phyloP scores from a whole-genome alignment of 2,888 invertebrate genomes.

The Cryptus viduatorius region DNA sequence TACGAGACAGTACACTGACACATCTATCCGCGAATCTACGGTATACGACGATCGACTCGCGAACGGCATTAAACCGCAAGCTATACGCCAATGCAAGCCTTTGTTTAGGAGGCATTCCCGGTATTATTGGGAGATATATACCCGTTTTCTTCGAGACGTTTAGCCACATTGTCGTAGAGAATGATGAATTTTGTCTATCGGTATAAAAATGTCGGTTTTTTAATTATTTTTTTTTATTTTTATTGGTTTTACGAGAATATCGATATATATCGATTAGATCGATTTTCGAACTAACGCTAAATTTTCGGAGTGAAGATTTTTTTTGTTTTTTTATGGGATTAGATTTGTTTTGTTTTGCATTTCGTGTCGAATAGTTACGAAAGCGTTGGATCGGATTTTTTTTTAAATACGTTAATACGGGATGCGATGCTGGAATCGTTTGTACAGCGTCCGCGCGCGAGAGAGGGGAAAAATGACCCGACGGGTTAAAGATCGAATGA shows the following conservation, averaged over 20 bases:
- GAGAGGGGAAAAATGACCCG: slow-evolving; percentile 34
- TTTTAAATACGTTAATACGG: neutral
- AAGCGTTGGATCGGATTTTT: neutral
- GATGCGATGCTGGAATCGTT: slow-evolving; percentile 6
- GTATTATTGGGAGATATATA: slow-evolving; percentile 67
- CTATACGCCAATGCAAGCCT: slow-evolving; percentile 71
- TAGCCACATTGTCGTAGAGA: slow-evolving; percentile 48
- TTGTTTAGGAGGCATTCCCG: slow-evolving; percentile 75
- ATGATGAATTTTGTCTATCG: neutral
- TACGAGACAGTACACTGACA: slow-evolving; percentile 15
- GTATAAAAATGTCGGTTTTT: too few relatives aligned
- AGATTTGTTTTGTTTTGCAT: too few relatives aligned
- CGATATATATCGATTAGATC: too few relatives aligned
- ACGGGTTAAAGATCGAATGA: slow-evolving; percentile 58
- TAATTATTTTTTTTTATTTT: too few relatives aligned
- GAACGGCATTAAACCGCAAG: slow-evolving; percentile 6
- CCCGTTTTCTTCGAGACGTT: slow-evolving; percentile 46
- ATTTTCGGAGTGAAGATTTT: too few relatives aligned
- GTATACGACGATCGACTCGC: slow-evolving; percentile 25
- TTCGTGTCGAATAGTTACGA: neutral
- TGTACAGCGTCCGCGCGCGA: slow-evolving; percentile 18
- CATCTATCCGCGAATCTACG: slow-evolving; percentile 51
- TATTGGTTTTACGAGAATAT: too few relatives aligned
- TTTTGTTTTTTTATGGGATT: too few relatives aligned
- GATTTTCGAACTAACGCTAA: too few relatives aligned